phyloP scores from a whole-genome alignment of 2,888 invertebrate genomes.

The Spicauda simplicius region DNA sequence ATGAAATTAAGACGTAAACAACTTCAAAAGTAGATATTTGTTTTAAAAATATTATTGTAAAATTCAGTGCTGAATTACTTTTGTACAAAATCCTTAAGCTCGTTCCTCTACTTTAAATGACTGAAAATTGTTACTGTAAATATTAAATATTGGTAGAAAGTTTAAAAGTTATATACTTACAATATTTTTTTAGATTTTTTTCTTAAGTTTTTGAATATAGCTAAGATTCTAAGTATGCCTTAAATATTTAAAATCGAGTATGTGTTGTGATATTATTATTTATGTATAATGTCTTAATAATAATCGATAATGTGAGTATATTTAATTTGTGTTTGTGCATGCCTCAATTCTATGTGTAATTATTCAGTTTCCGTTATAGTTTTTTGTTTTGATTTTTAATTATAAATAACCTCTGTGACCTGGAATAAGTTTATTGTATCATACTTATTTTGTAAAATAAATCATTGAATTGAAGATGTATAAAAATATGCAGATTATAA shows the following conservation, averaged over 20 bases:
- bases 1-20: slow-evolving; percentile 71
- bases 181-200: no score
- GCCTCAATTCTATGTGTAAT: not conserved
- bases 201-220: no score
- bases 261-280: slow-evolving; percentile 14
- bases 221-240: no score
- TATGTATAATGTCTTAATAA: not conserved
- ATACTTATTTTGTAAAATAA: slow-evolving; percentile 1
- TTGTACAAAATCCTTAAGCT: not conserved
- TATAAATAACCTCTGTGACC: not conserved
- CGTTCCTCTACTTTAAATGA: not conserved
- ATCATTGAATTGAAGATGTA: not conserved
- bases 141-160: not conserved
- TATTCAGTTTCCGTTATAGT: no score
- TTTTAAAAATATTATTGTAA: not conserved
- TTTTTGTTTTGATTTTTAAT: no score
- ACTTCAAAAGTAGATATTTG: slow-evolving; percentile 50
- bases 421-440: not conserved
- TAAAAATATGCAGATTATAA: not conserved
- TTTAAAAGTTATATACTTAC: not conserved
- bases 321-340: not conserved
- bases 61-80: not conserved
- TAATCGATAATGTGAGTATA: not conserved
- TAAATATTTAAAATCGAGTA: not conserved
- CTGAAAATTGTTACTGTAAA: not conserved